These are phyloP conservation scores for Neogale vison DNA, from an alignment of 2,113 vertebrate genomes.

Conservation along the genomic window DNA sequence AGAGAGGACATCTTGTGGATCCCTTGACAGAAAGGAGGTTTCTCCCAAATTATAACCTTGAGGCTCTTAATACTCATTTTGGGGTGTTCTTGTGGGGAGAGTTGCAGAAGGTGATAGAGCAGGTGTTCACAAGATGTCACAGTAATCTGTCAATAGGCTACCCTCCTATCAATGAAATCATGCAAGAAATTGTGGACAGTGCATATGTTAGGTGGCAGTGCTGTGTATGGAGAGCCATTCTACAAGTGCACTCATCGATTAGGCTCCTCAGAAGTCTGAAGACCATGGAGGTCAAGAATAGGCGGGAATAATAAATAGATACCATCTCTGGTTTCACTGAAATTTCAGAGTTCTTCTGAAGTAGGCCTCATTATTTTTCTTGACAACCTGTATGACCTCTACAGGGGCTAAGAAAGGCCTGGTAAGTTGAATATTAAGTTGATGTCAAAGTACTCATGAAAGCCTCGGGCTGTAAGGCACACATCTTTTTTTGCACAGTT, in stretches of 20 bases:
- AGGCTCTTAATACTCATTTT: not conserved
- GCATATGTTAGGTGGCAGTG: not conserved
- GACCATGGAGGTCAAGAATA: not conserved
- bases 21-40: not conserved
- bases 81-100: not conserved
- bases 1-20: not conserved
- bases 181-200: not conserved
- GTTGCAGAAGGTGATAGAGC: not conserved
- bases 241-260: not conserved
- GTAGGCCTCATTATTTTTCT: constrained; percentile 4
- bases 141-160: not conserved
- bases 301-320: not conserved
- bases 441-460: not conserved
- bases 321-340: not conserved
- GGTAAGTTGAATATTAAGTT: not conserved
- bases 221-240: not conserved
- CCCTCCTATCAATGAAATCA: not conserved
- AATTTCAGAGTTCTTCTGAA: constrained; percentile 11
- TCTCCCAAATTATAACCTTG: not conserved
- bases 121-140: not conserved
- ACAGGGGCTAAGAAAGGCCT: not conserved
- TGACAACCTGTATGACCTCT: not conserved
- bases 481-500: not conserved
- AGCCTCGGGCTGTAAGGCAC: not conserved
- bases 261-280: not conserved